Base-by-base conservation (phyloP, 1,140 invertebrate genomes). In the Chelonus insularis region DNA sequence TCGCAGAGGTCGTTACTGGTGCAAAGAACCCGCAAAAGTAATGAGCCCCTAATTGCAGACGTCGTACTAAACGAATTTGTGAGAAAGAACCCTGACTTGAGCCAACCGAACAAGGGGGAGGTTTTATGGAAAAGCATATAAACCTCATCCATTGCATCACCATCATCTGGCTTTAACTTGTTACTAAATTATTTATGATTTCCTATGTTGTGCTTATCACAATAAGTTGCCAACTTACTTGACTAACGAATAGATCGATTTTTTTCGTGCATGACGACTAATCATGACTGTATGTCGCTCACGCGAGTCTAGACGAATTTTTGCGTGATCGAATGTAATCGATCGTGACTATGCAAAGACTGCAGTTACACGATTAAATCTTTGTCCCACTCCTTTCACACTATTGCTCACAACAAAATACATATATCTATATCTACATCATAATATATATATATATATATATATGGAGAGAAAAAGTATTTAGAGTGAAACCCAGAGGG, bases 1-100 rank as follows among this genome's bases (percentile, higher is more conserved):
- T 68, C 69, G 66, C 61, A 56, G 63, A 60, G 67, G 63, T 69
- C 68, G 70, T 71, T 72, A 70, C 51, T 51, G 62, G 57, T 32
- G 20, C 37, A 71, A 60, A 32, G 63, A 65, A 29, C 36, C 54
- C 55, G 57, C 63, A 56, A 64, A 64, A 64, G 62, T 63, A 63
- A 66, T 62, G 59, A 64, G 63, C 63, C 63, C 63, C 63, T 65
- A 65, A 65, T 65, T 65, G 58, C 63, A 57, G 52, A 47, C 29
- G 59, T 9, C 41, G 57, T 41, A 61, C 57, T 57, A 66, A 37
- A 48, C 48, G 55, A 63, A 57, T 63, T 67, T 63, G 39, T 45
- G 39, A 50, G 47, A 25, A 50, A 50, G 21, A 21, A 20, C 14
- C 2, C 14, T 18, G 21, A 11, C n/a, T n/a, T n/a, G n/a, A n/a